Evolutionary conservation across 1,140 invertebrate species (phyloP), one percentile per base, ranked within the genome.

Genomic region (Drosophila orena): DNA sequence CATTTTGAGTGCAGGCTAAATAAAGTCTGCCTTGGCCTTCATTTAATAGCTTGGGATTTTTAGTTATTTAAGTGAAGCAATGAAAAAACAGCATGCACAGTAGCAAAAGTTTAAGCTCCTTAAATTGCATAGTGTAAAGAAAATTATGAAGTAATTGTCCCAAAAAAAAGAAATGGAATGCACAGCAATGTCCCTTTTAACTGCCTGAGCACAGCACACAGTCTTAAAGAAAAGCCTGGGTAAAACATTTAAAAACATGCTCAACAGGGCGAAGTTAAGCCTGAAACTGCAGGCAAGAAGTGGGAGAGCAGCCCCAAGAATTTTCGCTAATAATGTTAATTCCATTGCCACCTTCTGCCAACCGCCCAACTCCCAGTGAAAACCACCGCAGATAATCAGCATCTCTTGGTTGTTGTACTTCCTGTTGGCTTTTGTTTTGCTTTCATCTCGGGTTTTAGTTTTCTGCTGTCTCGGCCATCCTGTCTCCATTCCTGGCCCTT

Each of bases 261-360:
- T 62, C 70, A 88, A 88, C 83, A 81, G 58, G 54, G 55, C 57
- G 46, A 72, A 88, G 52, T 72, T 76, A 79, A 88, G 55, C 79
- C 58, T 64, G 61, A 64, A 72, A 88, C 59, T 58, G 46, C 60
- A 30, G 46, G 40, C 22, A 15, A 20, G 20, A 50, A 22, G 14
- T 15, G 40, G 40, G 34, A 3, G 34, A 50, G 35, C 52, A 69
- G 64, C n/a, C 20, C 34, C 46, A 49, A 77, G 84, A 88, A 77
- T 79, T 88, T 88, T 76, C 84, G 79, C 84, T 88, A 88, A 88
- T 88, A 89, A 88, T 89, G 84, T 89, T 88, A 88, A 89, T 88
- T 89, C 79, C 79, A 89, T 89, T 83, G 84, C 84, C 79, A 88
- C 69, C 74, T 74, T 47, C 56, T 35, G 5, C 37, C n/a, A n/a